These are phyloP conservation scores for Drosophila azteca DNA, from an alignment of 1,140 invertebrate genomes.

Conservation along the genomic window DNA sequence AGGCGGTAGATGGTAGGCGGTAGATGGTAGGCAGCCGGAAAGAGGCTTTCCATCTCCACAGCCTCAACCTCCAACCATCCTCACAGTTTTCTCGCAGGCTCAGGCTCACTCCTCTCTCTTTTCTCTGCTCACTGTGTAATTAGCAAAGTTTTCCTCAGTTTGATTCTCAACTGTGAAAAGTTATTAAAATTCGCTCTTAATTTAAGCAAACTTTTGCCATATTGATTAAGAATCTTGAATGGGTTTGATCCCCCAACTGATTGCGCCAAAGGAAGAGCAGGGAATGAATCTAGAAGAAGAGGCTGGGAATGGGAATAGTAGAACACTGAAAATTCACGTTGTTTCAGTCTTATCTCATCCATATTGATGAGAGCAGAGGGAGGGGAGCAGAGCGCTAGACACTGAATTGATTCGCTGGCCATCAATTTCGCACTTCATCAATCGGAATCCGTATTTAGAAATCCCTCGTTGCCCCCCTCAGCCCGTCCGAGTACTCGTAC, in stretches of 20 bases:
- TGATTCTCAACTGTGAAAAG: slow-evolving; percentile 30
- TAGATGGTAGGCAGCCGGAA: neutral
- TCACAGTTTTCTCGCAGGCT: no score
- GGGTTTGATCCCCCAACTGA: slow-evolving; percentile 8
- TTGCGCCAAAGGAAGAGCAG: neutral
- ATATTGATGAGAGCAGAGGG: no score
- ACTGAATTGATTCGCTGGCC: neutral
- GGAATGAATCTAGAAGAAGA: neutral
- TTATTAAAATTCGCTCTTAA: slow-evolving; percentile 50
- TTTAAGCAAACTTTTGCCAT: slow-evolving; percentile 32
- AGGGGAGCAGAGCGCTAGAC: neutral
- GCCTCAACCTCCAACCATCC: no score
- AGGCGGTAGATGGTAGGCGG: no score
- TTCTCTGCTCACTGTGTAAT: slow-evolving; percentile 35
- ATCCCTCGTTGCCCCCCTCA: slow-evolving; percentile 12
- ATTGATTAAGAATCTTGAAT: slow-evolving; percentile 40
- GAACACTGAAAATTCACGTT: no score
- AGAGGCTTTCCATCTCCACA: neutral
- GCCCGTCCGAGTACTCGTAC: slow-evolving; percentile 24
- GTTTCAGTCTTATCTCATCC: no score
- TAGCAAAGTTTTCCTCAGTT: slow-evolving; percentile 59
- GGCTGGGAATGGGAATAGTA: neutral
- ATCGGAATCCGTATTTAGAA: slow-evolving; percentile 10
- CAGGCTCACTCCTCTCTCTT: neutral
- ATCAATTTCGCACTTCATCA: slow-evolving; percentile 17